Conservation (phyloP, 2,797 vertebrate species). For the Myotis findleyi region DNA sequence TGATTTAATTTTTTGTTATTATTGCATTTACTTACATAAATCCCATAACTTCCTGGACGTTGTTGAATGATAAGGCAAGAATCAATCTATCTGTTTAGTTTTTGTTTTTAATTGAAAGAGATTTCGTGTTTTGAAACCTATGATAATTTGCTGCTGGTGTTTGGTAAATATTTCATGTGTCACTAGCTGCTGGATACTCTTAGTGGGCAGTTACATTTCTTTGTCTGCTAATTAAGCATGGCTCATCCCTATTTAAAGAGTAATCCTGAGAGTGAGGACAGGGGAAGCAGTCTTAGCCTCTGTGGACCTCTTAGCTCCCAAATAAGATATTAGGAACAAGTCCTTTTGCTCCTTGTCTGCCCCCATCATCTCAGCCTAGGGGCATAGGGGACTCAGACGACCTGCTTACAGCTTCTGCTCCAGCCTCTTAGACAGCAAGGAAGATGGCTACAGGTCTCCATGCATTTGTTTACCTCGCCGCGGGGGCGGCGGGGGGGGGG, state of each 20-base stretch:
- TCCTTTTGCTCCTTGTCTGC: background rate
- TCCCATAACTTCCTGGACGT: background rate
- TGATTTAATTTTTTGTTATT: background rate
- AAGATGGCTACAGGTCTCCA: accelerated
- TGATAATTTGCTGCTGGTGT: background rate
- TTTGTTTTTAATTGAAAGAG: slow-evolving; percentile 34
- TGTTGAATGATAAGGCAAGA: slow-evolving; percentile 22
- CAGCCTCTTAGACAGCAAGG: background rate
- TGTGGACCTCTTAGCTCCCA: background rate
- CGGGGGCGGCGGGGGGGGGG: too few relatives aligned
- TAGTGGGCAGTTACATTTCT: background rate
- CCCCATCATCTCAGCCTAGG: background rate
- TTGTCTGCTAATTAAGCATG: background rate
- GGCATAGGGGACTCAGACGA: background rate
- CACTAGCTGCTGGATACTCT: background rate
- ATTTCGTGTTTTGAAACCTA: background rate
- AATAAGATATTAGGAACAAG: background rate
- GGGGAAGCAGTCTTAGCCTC: background rate
- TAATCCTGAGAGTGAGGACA: background rate
- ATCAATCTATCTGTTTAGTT: slow-evolving; percentile 12
- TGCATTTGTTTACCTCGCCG: background rate
- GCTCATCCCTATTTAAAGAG: background rate
- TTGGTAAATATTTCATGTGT: background rate
- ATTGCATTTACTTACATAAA: background rate
- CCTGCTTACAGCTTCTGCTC: background rate